Evolutionary conservation across 2,888 invertebrate species (phyloP).

Genomic region (Cantharis nigra): DNA sequence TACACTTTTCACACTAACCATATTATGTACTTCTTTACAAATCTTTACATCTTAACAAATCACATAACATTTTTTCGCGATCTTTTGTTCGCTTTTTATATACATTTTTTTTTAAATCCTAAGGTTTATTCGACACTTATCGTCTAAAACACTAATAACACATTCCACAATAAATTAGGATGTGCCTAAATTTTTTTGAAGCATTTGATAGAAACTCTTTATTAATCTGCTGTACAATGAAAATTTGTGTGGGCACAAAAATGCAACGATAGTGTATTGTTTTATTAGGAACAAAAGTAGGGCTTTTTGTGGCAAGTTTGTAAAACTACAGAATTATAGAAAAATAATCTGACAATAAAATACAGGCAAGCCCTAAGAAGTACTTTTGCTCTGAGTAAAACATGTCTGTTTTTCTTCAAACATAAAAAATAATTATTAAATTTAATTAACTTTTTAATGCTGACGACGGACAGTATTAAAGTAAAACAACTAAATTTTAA

Average conservation of each 20-base stretch:
- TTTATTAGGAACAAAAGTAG: too few species aligned
- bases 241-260: slow-evolving; percentile 10
- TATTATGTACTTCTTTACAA: not conserved
- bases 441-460: too few species aligned
- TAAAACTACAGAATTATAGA: too few species aligned
- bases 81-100: not conserved
- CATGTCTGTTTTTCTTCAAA: too few species aligned
- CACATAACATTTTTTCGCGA: not conserved
- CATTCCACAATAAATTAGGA: not conserved
- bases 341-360: too few species aligned
- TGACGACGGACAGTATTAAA: too few species aligned
- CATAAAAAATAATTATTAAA: too few species aligned
- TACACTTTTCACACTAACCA: not conserved
- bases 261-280: not conserved
- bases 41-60: not conserved
- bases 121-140: not conserved
- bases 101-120: not conserved
- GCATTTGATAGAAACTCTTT: slow-evolving; percentile 15
- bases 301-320: too few species aligned
- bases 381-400: too few species aligned
- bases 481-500: too few species aligned
- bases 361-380: too few species aligned
- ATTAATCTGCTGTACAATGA: slow-evolving; percentile 11
- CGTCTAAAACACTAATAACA: not conserved
- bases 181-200: slow-evolving; percentile 10